Evolutionary conservation across 2,888 invertebrate genomes (phyloP).

Genomic region (Lasioglossum pauxillum): DNA sequence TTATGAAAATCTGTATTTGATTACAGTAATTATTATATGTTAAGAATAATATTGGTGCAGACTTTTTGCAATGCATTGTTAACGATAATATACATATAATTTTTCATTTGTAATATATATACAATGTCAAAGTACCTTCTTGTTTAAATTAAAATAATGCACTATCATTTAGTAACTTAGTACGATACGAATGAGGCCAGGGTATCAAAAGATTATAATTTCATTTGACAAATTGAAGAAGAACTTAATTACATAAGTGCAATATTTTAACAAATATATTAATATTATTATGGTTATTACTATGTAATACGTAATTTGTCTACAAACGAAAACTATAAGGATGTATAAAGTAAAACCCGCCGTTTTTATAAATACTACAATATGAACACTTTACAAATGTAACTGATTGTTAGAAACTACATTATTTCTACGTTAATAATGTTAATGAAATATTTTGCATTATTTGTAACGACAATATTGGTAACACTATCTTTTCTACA

Average conservation of each 20-base stretch:
- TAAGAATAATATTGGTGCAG: constrained; percentile 12
- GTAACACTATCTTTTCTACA: neutral
- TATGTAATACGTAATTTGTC: neutral
- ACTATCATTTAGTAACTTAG: constrained; percentile 14
- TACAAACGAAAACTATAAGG: neutral
- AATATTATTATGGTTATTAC: neutral
- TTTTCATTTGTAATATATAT: constrained; percentile 21
- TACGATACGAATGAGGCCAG: constrained; percentile 7
- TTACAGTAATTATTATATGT: constrained; percentile 18
- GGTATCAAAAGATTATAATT: constrained; percentile 4
- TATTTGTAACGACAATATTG: constrained; percentile 1
- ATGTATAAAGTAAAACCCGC: constrained; percentile 6
- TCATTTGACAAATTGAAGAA: constrained; percentile 9
- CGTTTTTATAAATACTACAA: neutral
- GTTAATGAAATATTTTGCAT: constrained; percentile 8
- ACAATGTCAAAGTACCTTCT: neutral
- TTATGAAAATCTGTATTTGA: constrained; percentile 21
- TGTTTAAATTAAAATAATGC: neutral
- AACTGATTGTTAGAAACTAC: neutral
- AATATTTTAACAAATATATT: constrained; percentile 26
- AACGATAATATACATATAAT: neutral
- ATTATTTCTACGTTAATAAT: neutral
- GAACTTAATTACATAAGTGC: constrained; percentile 20
- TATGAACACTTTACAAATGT: constrained; percentile 3
- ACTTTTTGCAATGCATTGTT: constrained; percentile 15